Conservation (phyloP, 2,797 vertebrate species). For the Acanthurus lineatus region DNA sequence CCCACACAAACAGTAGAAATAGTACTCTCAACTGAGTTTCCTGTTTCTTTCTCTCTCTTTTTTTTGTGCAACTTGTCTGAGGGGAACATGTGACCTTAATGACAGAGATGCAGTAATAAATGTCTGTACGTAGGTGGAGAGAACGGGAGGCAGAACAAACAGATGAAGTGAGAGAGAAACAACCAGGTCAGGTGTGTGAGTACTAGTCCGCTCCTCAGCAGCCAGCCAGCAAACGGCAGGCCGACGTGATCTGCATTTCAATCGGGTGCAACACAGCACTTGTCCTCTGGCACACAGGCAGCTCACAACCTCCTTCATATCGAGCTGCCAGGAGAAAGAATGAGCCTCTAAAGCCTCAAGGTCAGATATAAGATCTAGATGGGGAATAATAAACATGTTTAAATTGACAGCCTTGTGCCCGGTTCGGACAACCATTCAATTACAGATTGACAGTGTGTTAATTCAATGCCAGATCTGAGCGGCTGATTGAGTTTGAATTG, state of each 20-base stretch:
- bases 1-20: conserved; percentile 32
- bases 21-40: conserved; percentile 36
- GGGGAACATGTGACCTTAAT: conserved; percentile 53
- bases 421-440: conserved; percentile 66
- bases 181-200: conserved; percentile 74
- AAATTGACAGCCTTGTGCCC: conserved; percentile 59
- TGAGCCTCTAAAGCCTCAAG: conserved; percentile 67
- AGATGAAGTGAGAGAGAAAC: conserved; percentile 67
- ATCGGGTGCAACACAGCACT: conserved; percentile 62
- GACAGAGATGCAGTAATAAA: conserved; percentile 65
- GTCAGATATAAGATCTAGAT: conserved; percentile 72
- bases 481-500: conserved; percentile 83
- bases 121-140: conserved; percentile 37
- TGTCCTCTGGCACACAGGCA: conserved; percentile 73
- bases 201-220: conserved; percentile 66
- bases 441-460: conserved; percentile 70
- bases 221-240: conserved; percentile 66
- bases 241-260: conserved; percentile 81
- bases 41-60: conserved; percentile 24
- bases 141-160: conserved; percentile 57
- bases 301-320: conserved; percentile 65
- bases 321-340: conserved; percentile 64
- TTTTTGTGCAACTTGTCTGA: conserved; percentile 20
- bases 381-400: conserved; percentile 74
- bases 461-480: conserved; percentile 74